phyloP scores from a whole-genome alignment of 2,888 invertebrate species.

The Eurois occulta region DNA sequence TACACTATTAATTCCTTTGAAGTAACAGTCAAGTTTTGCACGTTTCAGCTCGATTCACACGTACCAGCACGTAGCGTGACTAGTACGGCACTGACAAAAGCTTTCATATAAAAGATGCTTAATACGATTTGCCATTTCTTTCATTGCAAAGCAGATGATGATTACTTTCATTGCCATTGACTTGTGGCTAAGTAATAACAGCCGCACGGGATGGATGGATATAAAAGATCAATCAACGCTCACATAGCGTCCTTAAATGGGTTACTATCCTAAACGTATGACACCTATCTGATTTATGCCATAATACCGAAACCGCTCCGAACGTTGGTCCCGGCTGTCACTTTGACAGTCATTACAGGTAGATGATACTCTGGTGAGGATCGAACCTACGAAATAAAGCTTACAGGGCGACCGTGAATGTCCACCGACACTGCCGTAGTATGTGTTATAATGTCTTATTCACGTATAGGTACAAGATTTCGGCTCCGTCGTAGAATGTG shows the following conservation, averaged over 20 bases:
- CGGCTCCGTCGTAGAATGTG: too few species aligned
- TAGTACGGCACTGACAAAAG: background rate
- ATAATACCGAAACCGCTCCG: background rate
- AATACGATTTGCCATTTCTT: background rate
- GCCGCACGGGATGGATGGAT: background rate
- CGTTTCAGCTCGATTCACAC: constrained; percentile 10
- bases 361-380: too few species aligned
- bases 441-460: too few species aligned
- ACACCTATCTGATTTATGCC: background rate
- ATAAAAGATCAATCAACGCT: background rate
- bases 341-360: background rate
- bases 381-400: too few species aligned
- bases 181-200: background rate
- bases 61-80: background rate
- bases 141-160: background rate
- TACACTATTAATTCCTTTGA: constrained; percentile 23
- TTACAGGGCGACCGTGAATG: too few species aligned
- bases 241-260: background rate
- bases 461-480: too few species aligned
- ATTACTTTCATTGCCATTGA: background rate
- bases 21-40: constrained; percentile 17
- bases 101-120: background rate
- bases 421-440: too few species aligned
- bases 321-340: background rate
- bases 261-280: background rate